Evolutionary conservation across 2,888 invertebrate genomes (phyloP).

Genomic region (Melinopterus prodromus): DNA sequence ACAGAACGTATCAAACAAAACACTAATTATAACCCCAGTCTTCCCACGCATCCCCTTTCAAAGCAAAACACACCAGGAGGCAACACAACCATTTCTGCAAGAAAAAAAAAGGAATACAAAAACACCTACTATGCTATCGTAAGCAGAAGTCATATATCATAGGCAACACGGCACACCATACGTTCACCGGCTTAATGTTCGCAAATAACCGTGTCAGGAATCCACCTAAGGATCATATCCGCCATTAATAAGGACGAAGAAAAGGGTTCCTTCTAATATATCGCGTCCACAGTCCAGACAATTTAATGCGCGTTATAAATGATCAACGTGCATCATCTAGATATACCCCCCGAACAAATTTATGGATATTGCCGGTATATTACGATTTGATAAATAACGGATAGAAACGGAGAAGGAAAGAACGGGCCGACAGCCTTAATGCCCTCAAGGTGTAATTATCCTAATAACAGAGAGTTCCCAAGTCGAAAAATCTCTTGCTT

Average conservation of each 20-base stretch:
- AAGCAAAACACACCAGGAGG: not conserved
- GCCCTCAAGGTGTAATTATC: slow-evolving; percentile 22
- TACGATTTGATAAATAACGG: slow-evolving; percentile 38
- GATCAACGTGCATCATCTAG: slow-evolving; percentile 14
- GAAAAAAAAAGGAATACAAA: not conserved
- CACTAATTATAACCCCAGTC: not conserved
- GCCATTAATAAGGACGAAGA: slow-evolving; percentile 16
- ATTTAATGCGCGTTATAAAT: slow-evolving; percentile 25
- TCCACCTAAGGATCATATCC: slow-evolving; percentile 12
- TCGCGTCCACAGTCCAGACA: slow-evolving; percentile 12
- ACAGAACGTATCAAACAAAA: not conserved
- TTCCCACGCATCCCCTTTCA: not conserved
- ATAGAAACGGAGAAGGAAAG: slow-evolving; percentile 17
- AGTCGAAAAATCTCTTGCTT: not conserved
- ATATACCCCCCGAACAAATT: slow-evolving; percentile 27
- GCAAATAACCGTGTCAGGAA: slow-evolving; percentile 18
- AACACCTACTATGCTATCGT: not conserved
- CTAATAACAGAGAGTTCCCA: slow-evolving; percentile 17
- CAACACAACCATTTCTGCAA: not conserved
- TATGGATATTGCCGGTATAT: slow-evolving; percentile 37
- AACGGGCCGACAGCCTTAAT: slow-evolving; percentile 15
- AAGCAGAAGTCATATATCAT: not conserved
- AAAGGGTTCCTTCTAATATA: slow-evolving; percentile 22
- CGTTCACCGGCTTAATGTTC: slow-evolving; percentile 13
- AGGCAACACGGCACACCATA: not conserved